Percentiles rank a stretch among this genome's conserved stretches.
Conservation (phyloP, 2,113 vertebrate species). For the Corapipo altera region DNA sequence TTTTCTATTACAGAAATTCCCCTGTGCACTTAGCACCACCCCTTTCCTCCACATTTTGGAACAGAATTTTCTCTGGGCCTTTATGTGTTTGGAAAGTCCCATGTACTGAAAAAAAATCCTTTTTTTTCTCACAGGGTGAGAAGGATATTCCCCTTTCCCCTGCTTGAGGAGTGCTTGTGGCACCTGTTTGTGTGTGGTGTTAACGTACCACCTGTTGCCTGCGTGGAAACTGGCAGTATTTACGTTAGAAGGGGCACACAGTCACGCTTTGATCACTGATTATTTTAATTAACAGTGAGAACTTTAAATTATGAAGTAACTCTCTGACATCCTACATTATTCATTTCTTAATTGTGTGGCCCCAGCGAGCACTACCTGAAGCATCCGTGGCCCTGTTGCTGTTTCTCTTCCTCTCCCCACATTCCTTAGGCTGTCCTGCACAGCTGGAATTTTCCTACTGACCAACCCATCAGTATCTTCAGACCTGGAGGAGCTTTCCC, state of each 20-base stretch:
- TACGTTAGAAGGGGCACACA: not conserved
- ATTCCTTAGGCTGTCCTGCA: not conserved
- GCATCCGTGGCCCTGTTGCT: not conserved
- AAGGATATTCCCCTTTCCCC: not conserved
- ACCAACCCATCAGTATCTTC: not conserved
- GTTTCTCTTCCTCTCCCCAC: not conserved
- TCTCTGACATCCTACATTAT: not conserved
- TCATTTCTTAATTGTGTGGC: not conserved
- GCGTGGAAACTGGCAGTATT: not conserved
- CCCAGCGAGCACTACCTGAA: not conserved
- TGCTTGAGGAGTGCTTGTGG: not conserved
- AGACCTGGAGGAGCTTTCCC: not conserved
- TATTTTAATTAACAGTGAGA: not conserved
- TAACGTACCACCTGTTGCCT: not conserved
- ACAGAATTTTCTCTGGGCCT: not conserved
- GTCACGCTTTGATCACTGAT: accelerated
- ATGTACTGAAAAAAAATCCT: accelerated
- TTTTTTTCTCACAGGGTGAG: not conserved
- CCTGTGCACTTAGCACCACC: accelerated
- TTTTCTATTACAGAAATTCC: not conserved
- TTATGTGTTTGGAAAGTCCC: not conserved
- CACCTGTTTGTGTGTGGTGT: not conserved
- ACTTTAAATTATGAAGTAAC: not conserved
- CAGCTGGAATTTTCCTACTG: not conserved
- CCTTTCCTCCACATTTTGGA: not conserved